Conservation (phyloP, 2,113 vertebrate genomes). For the Gymnogyps californianus region DNA sequence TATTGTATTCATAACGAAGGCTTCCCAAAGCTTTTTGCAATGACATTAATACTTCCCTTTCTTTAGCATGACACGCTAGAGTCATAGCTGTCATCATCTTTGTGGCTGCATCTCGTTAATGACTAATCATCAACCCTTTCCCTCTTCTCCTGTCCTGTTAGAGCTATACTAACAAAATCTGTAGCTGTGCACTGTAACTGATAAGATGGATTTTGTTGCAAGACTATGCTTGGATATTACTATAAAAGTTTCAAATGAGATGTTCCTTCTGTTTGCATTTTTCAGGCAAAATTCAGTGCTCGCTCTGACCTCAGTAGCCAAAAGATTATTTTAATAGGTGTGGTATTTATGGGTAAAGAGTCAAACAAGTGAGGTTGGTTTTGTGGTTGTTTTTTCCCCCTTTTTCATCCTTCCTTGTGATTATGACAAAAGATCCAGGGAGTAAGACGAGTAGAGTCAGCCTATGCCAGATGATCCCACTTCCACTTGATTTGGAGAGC, state of each 20-base stretch:
- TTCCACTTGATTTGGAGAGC: neutral
- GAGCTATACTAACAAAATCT: neutral
- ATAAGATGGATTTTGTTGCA: neutral
- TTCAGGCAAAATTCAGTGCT: neutral
- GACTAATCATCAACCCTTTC: neutral
- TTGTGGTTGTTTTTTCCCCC: neutral
- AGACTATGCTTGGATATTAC: neutral
- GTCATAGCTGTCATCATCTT: constrained; percentile 19
- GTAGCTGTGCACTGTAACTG: neutral
- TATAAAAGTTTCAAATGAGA: neutral
- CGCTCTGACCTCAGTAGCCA: neutral
- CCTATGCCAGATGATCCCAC: neutral
- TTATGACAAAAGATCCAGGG: neutral
- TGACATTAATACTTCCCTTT: neutral
- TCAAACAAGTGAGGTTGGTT: neutral
- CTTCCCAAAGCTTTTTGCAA: neutral
- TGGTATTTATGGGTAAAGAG: neutral
- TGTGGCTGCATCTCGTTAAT: neutral
- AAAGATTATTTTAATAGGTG: neutral
- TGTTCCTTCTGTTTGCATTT: neutral
- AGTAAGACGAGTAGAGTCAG: neutral
- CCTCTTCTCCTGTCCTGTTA: neutral
- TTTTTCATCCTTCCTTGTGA: neutral
- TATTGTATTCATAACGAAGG: neutral
- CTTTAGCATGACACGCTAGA: neutral